Conservation (phyloP, 1,140 invertebrate genomes). For the Drosophila lacteicornis region DNA sequence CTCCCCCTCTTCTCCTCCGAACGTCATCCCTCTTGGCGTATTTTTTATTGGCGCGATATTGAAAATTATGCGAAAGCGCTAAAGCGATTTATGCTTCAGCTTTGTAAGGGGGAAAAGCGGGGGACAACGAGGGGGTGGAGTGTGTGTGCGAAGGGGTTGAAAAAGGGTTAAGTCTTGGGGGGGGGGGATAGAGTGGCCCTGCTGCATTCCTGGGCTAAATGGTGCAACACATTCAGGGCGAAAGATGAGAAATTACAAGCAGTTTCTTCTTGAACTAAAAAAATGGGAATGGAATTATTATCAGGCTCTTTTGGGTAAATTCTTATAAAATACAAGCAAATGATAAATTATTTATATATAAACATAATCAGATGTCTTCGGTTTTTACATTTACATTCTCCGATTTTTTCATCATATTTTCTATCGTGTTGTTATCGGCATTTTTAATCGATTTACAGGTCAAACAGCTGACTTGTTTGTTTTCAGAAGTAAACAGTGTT, state of each 20-base stretch:
- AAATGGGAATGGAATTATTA: background rate
- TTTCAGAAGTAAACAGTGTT: too few relatives aligned
- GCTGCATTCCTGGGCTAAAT: conserved; percentile 5
- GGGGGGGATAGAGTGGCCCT: background rate
- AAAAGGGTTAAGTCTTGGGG: background rate
- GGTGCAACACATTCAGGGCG: conserved; percentile 6
- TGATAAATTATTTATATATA: too few relatives aligned
- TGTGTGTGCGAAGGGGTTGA: background rate
- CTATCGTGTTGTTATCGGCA: too few relatives aligned
- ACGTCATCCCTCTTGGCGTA: conserved; percentile 20
- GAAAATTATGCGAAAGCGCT: conserved; percentile 78
- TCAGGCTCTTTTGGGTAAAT: too few relatives aligned
- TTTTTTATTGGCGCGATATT: conserved; percentile 79
- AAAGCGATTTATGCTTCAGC: conserved; percentile 69
- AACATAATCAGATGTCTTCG: too few relatives aligned
- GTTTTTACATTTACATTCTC: too few relatives aligned
- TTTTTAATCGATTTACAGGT: too few relatives aligned
- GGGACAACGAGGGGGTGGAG: too few relatives aligned
- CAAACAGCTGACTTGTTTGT: too few relatives aligned
- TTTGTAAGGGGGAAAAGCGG: background rate
- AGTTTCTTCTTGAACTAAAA: background rate
- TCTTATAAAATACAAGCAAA: too few relatives aligned
- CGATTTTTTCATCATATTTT: too few relatives aligned
- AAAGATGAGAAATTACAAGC: background rate
- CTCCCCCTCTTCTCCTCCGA: background rate